These are phyloP conservation scores for Eristalis tenax DNA, from an alignment of 2,888 invertebrate genomes.

Conservation along the genomic window DNA sequence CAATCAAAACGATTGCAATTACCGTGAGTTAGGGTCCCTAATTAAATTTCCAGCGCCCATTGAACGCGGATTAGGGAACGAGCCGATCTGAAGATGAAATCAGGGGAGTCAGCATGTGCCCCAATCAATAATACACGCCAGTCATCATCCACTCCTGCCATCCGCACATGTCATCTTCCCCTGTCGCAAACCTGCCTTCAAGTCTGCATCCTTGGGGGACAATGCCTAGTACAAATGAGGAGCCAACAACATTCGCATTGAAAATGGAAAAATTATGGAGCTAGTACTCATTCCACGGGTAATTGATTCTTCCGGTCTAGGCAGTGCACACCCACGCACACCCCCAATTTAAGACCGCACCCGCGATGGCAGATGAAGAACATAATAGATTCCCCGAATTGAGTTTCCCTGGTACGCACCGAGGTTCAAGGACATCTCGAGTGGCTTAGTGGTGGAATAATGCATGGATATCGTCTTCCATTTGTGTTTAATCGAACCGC, in stretches of 20 bases:
- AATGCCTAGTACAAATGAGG: background rate
- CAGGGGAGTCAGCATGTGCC: background rate
- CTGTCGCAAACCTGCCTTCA: too few relatives aligned
- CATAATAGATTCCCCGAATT: constrained; percentile 2
- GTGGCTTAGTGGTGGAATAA: background rate
- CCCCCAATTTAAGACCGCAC: background rate
- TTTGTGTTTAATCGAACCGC: background rate
- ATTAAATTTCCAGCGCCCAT: constrained; percentile 33
- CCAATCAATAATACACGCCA: background rate
- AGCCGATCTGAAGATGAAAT: background rate
- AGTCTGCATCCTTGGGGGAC: background rate
- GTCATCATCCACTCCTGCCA: too few relatives aligned
- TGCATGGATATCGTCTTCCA: constrained; percentile 5
- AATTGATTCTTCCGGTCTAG: constrained; percentile 77
- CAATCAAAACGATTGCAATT: constrained; percentile 48
- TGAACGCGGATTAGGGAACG: constrained; percentile 1
- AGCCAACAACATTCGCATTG: background rate
- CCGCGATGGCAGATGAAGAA: constrained; percentile 18
- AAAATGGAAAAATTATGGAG: constrained; percentile 48
- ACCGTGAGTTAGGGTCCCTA: constrained; percentile 30
- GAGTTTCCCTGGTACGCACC: background rate
- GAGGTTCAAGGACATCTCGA: constrained; percentile 11
- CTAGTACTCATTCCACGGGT: constrained; percentile 76
- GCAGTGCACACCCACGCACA: background rate
- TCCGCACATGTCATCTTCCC: too few relatives aligned